Base-by-base conservation (phyloP, 2,113 vertebrate species). In the Saimiri boliviensis region DNA sequence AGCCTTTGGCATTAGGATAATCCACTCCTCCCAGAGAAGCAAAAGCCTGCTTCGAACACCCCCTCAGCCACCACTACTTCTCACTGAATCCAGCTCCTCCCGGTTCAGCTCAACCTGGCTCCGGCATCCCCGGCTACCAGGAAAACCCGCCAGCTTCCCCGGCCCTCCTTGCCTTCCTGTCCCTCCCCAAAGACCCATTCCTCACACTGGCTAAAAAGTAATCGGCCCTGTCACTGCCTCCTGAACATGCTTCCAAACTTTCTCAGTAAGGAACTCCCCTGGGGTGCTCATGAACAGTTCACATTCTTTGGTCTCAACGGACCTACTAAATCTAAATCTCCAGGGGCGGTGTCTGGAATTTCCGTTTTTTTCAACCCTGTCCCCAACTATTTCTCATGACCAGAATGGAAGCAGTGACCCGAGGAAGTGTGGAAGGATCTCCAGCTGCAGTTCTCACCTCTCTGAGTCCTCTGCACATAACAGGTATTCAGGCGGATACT, bases 51-150 rank as follows among this genome's bases (percentile, higher is more conserved):
- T 42, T 82, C 11, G 3, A 10, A 12, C 20, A 16, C 60, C 12
- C 32, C 2, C 27, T 25, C 9, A 5, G 21, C 10, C 58, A 14
- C 8, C 21, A 27, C 23, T 1, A 4, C 54, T 2, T 23, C 8
- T 45, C 71, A 16, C 49, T 16, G 19, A 25, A n/a, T 20, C 10
- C 3, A 52, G 58, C 42, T 12, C 3, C 32, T 20, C 12, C 4
- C 10, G 2, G 27, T 37, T 21, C 13, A 4, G n/a, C 3, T 30
- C 56, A 9, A n/a, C 32, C 60, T 40, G 4, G 2, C 49, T 40
- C 42, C 94, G 2, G 23, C n/a, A 6, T n/a, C 3, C 37, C 27
- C 17, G 40, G 25, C 71, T 23, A 3, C 13, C 6, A 13, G 35
- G 80, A 23, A 5, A 20, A 0, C 17, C 16, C 20, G 17, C 7